Conservation (phyloP, 2,797 vertebrate genomes). For the Okamejei kenojei region DNA sequence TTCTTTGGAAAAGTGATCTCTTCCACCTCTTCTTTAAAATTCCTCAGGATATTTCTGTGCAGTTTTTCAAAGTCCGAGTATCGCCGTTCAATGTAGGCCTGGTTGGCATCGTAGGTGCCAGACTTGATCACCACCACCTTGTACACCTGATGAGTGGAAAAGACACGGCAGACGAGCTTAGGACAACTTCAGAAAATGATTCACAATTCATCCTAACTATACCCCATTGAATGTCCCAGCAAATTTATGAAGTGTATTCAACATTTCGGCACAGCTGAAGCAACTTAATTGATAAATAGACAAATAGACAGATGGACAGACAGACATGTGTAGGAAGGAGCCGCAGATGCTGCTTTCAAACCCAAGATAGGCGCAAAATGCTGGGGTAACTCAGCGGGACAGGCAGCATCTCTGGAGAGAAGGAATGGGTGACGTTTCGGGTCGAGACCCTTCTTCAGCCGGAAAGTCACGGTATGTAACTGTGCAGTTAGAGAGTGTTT, state of each 20-base stretch:
- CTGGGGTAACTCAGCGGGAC: no score
- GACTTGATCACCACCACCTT: slow-evolving; percentile 78
- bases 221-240: background rate
- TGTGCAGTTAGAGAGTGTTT: no score
- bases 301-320: no score
- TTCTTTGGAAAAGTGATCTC: slow-evolving; percentile 76
- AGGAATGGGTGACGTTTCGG: no score
- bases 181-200: background rate
- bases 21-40: slow-evolving; percentile 78
- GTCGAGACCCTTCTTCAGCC: no score
- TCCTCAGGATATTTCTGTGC: slow-evolving; percentile 66
- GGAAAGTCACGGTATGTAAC: no score
- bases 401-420: no score
- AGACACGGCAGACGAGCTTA: background rate
- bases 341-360: no score
- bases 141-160: slow-evolving; percentile 61
- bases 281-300: background rate
- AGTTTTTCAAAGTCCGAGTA: slow-evolving; percentile 77
- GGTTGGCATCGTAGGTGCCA: slow-evolving; percentile 74
- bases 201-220: background rate
- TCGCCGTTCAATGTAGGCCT: slow-evolving; percentile 72
- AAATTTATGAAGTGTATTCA: background rate
- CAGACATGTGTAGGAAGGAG: no score
- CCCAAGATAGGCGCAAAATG: no score
- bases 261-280: background rate